Conservation (phyloP, 2,797 vertebrate species). For the Cephalopachus bancanus region DNA sequence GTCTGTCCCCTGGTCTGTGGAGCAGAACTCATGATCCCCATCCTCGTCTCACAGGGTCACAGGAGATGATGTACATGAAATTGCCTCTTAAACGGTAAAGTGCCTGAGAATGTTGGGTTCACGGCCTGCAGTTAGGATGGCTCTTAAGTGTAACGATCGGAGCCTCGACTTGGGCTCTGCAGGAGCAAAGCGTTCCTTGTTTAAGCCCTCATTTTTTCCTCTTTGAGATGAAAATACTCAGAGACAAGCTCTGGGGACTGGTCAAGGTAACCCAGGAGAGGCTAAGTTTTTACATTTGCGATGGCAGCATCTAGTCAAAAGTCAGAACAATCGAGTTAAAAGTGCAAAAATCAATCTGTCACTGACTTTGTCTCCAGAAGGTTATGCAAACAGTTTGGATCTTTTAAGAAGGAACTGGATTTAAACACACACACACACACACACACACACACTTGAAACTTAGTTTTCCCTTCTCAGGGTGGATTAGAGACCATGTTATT, state of each 20-base stretch:
- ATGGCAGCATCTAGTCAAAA: neutral
- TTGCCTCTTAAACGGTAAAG: neutral
- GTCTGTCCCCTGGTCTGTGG: neutral
- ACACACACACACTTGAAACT: constrained; percentile 21
- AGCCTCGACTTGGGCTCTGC: neutral
- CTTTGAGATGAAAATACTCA: neutral
- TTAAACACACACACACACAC: neutral
- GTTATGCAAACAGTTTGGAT: constrained; percentile 54
- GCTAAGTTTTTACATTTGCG: neutral
- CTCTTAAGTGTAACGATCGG: too few species aligned
- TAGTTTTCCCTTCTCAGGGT: constrained; percentile 51
- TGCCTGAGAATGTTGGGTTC: neutral
- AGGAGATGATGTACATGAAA: neutral
- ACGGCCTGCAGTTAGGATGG: neutral
- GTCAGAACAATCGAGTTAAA: constrained; percentile 30
- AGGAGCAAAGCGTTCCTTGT: neutral
- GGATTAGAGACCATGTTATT: constrained; percentile 66
- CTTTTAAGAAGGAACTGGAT: constrained; percentile 28
- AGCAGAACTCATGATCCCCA: neutral
- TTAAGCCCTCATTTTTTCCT: neutral
- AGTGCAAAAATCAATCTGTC: constrained; percentile 54
- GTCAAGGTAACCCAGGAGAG: neutral
- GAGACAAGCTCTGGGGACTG: neutral
- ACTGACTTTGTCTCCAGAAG: constrained; percentile 35
- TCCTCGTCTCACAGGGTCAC: neutral